These are phyloP conservation scores for Nomada goodeniana DNA, from an alignment of 2,888 invertebrate species.

Conservation along the genomic window DNA sequence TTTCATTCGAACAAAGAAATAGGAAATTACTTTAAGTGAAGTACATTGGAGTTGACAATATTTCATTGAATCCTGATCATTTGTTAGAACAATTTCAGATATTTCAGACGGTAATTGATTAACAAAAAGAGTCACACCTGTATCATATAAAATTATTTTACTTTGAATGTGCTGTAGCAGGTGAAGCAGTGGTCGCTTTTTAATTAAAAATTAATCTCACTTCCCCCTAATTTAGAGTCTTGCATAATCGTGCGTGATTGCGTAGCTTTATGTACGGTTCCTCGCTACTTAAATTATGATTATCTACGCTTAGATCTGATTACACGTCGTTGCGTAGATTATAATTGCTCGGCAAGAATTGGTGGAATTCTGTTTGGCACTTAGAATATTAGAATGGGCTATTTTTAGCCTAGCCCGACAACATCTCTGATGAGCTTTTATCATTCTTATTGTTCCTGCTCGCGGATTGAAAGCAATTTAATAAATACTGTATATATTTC, in stretches of 20 bases:
- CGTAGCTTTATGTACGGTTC: no score
- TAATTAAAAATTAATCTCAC: constrained; percentile 27
- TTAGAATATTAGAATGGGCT: neutral
- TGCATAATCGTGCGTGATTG: neutral
- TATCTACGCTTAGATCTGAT: neutral
- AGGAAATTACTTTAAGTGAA: no score
- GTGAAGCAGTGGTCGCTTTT: neutral
- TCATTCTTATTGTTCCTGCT: neutral
- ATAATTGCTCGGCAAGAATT: neutral
- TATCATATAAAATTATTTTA: neutral
- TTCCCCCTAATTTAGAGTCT: neutral
- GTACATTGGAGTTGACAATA: no score
- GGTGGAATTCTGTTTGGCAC: neutral
- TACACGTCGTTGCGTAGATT: no score
- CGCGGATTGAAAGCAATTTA: no score
- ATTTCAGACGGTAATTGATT: no score
- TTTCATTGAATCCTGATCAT: no score
- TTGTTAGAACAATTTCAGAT: no score
- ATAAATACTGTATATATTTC: neutral
- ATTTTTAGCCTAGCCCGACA: neutral
- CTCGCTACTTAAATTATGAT: neutral
- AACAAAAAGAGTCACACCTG: neutral
- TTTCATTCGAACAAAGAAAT: no score
- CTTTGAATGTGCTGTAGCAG: neutral
- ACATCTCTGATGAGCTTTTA: constrained; percentile 2